Evolutionary conservation across 2,113 vertebrate species (phyloP).

Genomic region (Athene noctua): DNA sequence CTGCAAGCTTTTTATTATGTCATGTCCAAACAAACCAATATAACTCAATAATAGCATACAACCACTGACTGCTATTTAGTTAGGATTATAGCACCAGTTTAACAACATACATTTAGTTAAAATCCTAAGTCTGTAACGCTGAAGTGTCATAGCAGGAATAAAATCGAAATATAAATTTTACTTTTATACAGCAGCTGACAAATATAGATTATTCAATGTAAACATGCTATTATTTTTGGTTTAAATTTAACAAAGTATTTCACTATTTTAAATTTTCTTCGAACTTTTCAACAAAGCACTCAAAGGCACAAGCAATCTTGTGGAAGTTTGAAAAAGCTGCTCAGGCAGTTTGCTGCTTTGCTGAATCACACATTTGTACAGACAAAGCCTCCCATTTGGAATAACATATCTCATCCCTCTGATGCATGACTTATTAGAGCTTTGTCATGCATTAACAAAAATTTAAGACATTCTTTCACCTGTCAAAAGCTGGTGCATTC

Average conservation of each 20-base stretch:
- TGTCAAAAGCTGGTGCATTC: conserved; percentile 97
- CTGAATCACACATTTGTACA: neutral
- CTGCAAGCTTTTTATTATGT: neutral
- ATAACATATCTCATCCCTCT: neutral
- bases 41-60: neutral
- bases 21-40: neutral
- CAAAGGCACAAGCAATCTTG: neutral
- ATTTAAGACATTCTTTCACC: conserved; percentile 71
- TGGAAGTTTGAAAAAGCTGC: neutral
- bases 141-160: neutral
- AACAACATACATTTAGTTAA: neutral
- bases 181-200: neutral
- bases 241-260: neutral
- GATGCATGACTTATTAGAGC: neutral
- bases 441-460: neutral
- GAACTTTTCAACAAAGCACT: neutral
- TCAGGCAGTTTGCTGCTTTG: neutral
- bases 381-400: neutral
- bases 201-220: neutral
- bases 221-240: neutral
- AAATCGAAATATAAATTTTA: neutral
- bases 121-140: neutral
- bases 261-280: neutral
- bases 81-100: neutral
- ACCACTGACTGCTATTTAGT: neutral